Evolutionary conservation across 2,797 vertebrate genomes (phyloP), one percentile per base, ranked within the genome.

Genomic region (Gadopsis bispinosus): DNA sequence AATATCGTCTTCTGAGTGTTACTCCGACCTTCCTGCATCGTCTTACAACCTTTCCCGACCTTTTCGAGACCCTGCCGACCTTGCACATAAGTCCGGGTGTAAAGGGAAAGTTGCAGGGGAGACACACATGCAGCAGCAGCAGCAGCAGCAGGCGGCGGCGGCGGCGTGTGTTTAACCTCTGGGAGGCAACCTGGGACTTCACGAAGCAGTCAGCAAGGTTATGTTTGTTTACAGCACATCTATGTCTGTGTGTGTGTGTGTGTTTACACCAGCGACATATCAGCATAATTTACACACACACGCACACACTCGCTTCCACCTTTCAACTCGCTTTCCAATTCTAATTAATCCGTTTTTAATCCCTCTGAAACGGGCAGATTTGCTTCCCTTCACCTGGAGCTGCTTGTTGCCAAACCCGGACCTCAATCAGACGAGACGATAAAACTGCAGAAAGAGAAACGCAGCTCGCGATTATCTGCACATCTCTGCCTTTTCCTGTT

Each of bases 291-390:
- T 85, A 84, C 88, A 80, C 50, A 54, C 41, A 89, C 88, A 89
- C 87, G 72, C 86, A 90, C 89, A 76, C 83, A 83, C 84, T 69
- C 54, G 1, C 39, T 35, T 64, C 73, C 71, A 88, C 86, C 80
- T 87, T 83, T 86, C 83, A 86, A 90, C 85, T 82, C 9, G 12
- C 84, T 80, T 81, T 75, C 77, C 70, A 91, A 88, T 90, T 88
- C 91, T 90, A 91, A 92, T 94, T 91, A 94, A 94, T 94, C 91
- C 87, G 70, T 87, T 89, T 89, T 88, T 93, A 94, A 94, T 94
- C 91, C 91, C 41, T 83, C 77, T 88, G 87, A 91, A 87, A 85
- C 55, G 61, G 64, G 62, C 70, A 89, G 89, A 93, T 91, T 87
- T 78, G 79, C 72, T 59, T 75, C 67, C 89, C 82, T 88, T 90